A percentile compares a stretch with the other conserved stretches of the same genome.
phyloP scores from a whole-genome alignment of 2,797 vertebrate species.

The Galago senegalensis region DNA sequence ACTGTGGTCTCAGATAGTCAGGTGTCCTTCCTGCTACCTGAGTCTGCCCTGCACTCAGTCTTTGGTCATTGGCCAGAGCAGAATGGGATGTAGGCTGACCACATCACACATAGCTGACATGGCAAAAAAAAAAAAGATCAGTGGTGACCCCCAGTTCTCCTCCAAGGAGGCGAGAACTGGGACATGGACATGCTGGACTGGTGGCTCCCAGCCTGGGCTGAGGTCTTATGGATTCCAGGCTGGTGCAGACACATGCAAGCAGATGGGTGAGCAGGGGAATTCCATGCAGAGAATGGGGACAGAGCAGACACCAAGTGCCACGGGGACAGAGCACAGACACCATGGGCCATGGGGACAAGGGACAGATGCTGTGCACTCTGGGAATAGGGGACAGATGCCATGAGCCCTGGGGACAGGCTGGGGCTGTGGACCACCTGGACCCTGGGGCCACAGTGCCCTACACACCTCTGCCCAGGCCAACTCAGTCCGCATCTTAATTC shows the following conservation, averaged over 20 bases:
- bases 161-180: background rate
- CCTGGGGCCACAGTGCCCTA: background rate
- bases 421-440: fast-evolving
- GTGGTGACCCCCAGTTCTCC: background rate
- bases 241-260: background rate
- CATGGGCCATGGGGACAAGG: too few relatives aligned
- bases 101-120: background rate
- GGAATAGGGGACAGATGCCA: too few relatives aligned
- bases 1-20: too few relatives aligned
- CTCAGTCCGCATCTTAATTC: background rate
- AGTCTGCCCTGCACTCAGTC: background rate
- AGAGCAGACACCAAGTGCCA: background rate
- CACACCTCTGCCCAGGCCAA: background rate
- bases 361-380: too few relatives aligned
- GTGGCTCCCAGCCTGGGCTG: background rate
- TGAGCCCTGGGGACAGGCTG: background rate
- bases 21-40: background rate
- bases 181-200: background rate
- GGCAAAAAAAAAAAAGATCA: background rate
- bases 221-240: fast-evolving
- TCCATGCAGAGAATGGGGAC: background rate
- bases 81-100: too few relatives aligned
- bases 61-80: background rate
- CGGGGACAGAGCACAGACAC: background rate
- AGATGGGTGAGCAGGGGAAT: background rate